A percentile compares a stretch with the other conserved stretches of the same genome.
phyloP scores from a whole-genome alignment of 2,888 invertebrate genomes.

The Barypeithes pellucidus region DNA sequence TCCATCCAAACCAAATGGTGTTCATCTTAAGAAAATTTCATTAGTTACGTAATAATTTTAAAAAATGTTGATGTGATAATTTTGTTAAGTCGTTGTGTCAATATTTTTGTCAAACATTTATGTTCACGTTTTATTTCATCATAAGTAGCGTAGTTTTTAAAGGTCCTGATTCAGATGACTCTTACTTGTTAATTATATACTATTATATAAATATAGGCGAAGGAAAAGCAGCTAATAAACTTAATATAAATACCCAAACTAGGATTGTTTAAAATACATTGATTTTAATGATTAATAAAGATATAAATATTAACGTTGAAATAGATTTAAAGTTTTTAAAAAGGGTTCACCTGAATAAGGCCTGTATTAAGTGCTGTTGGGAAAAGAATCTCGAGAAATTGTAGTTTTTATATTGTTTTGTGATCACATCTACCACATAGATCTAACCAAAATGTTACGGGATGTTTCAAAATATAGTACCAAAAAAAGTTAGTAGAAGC shows the following conservation, averaged over 20 bases:
- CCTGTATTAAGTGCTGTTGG: neutral
- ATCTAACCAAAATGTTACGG: constrained; percentile 1
- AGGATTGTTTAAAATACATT: no score
- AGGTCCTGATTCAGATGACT: neutral
- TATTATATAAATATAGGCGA: no score
- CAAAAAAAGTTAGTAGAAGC: neutral
- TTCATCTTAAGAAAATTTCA: constrained; percentile 31
- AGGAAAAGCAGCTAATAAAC: neutral
- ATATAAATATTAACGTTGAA: neutral
- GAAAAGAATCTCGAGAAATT: constrained; percentile 23
- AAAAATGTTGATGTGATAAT: constrained; percentile 2
- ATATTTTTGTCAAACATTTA: constrained; percentile 6
- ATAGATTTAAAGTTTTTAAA: neutral
- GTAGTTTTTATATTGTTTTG: neutral
- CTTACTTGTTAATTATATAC: neutral
- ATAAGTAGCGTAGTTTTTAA: constrained; percentile 5
- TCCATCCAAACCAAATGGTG: constrained; percentile 49
- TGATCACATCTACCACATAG: constrained; percentile 1
- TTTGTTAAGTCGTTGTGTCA: constrained; percentile 13
- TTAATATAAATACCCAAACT: neutral
- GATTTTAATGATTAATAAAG: no score
- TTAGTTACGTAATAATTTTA: constrained; percentile 16
- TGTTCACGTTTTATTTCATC: constrained; percentile 3
- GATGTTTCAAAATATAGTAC: neutral
- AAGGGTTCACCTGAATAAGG: neutral